Percentiles rank a stretch among this genome's conserved stretches.
phyloP scores from a whole-genome alignment of 2,888 invertebrate genomes.

The Carterocephalus palaemon region DNA sequence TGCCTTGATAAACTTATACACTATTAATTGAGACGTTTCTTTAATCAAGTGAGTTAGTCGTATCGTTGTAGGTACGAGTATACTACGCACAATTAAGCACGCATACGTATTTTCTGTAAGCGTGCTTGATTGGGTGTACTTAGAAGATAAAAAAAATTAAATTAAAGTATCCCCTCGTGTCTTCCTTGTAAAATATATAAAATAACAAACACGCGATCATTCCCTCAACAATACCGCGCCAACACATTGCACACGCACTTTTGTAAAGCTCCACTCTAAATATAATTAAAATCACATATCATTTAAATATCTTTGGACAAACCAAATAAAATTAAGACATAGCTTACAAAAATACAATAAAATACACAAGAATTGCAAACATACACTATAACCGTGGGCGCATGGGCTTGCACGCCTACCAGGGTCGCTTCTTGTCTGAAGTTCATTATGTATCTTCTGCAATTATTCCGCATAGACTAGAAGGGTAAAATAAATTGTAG shows the following conservation, averaged over 20 bases:
- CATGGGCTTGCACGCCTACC: constrained; percentile 8
- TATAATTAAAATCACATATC: constrained; percentile 74
- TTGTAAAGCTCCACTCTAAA: constrained; percentile 69
- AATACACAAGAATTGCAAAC: constrained; percentile 58
- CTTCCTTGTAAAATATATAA: constrained; percentile 35
- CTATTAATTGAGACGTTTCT: constrained; percentile 14
- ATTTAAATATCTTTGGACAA: constrained; percentile 77
- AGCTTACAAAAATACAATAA: constrained; percentile 76
- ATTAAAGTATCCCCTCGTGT: constrained; percentile 34
- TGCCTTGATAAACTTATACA: constrained; percentile 9
- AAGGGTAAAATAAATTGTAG: constrained; percentile 26
- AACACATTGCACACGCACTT: constrained; percentile 67
- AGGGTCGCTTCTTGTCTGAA: constrained; percentile 1
- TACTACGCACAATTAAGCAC: constrained; percentile 2
- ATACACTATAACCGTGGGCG: constrained; percentile 13
- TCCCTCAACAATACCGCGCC: constrained; percentile 44
- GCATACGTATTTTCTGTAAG: neutral
- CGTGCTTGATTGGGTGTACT: constrained; percentile 14
- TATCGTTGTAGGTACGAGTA: no score
- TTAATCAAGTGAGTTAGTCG: constrained; percentile 10
- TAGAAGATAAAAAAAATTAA: constrained; percentile 29
- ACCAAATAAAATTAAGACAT: constrained; percentile 71
- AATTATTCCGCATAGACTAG: constrained; percentile 45
- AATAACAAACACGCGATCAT: constrained; percentile 53
- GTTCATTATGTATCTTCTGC: constrained; percentile 25